Base-by-base conservation (phyloP, 2,113 vertebrate genomes). In the Chloropsis cyanopogon region DNA sequence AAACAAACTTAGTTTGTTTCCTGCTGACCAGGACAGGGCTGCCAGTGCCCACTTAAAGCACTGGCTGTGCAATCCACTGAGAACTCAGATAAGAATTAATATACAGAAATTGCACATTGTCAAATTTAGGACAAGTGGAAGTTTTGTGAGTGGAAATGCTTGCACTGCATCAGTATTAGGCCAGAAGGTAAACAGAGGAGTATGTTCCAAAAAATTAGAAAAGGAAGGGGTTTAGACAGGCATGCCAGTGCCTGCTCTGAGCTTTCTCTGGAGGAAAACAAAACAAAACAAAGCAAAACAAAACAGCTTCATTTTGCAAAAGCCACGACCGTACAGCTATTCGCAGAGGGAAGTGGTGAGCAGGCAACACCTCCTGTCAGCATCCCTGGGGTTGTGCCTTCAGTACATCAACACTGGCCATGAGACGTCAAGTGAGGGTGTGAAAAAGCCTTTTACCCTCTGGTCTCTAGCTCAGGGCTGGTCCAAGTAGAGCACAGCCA, bases 401-500 rank as follows among this genome's bases (percentile, higher is more conserved):
- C 14, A 29, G 54, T 9, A 25, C 41, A 6, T 20, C 8, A 47
- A 6, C 1, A 25, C 69, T 37, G 35, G 69, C 72, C 41, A 33
- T 0, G 14, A 3, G 1, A 81, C 6, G 10, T 6, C 52, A 52
- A 57, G 31, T 5, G 49, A 71, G 0, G 12, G 69, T 60, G 77
- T 37, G 60, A 82, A 65, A 80, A 93, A 75, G 35, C 56, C 35
- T 84, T 86, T 56, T 63, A 70, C 86, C 53, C 92, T 73, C 88
- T 42, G 63, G 29, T 82, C 66, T 64, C 52, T 29, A 26, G 33
- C 66, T 57, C 31, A 2, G 50, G 87, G 66, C 72, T 82, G 85
- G 59, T 72, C 78, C 79, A 77, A 88, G 42, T 13, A 59, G 64
- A 73, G 71, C 10, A 70, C 12, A 82, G 90, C 75, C 92, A 90